Evolutionary conservation across 2,797 vertebrate genomes (phyloP), one percentile per base, ranked within the genome.

Genomic region (Chromis chromis): DNA sequence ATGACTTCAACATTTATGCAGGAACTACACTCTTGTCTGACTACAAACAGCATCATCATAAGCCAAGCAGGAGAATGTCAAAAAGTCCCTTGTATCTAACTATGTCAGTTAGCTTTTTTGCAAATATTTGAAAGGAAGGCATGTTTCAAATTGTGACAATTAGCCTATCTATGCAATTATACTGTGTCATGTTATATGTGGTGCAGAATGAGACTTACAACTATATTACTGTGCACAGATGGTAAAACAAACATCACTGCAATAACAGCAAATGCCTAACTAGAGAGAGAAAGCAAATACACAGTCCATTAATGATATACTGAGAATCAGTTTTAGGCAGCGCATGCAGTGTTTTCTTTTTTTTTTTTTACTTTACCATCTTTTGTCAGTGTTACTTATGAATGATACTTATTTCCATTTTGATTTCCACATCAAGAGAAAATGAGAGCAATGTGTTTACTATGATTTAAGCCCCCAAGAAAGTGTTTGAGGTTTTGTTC

Each of bases 341-440:
- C n/a, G 1, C 42, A 54, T 73, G 49, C 21, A 57, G 3, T 3
- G 3, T 31, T 31, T 31, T 31, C 8, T 31, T 31, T 66, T 31
- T 31, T 66, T 57, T 78, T 83, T 87, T 75, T 85, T 70, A 74
- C 60, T 80, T 88, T 83, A 86, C 81, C 70, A 79, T 77, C 63
- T 63, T 81, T 24, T 54, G 25, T 85, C 76, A 69, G 52, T 68
- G 59, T 62, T 68, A 54, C 86, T 86, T 76, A 71, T 77, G 78
- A 87, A 92, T 66, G 90, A 91, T 90, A 90, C 83, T 85, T 83
- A 90, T 88, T 80, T 88, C 62, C 72, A 63, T 88, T 87, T 89
- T 88, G 69, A 88, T 87, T 89, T 33, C 65, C 19, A 21, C 79
- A 87, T 87, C 56, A 86, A 65, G 65, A 81, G 80, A 87, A 90